Evolutionary conservation across 2,888 invertebrate species (phyloP).

Genomic region (Chrysotoxum bicinctum): DNA sequence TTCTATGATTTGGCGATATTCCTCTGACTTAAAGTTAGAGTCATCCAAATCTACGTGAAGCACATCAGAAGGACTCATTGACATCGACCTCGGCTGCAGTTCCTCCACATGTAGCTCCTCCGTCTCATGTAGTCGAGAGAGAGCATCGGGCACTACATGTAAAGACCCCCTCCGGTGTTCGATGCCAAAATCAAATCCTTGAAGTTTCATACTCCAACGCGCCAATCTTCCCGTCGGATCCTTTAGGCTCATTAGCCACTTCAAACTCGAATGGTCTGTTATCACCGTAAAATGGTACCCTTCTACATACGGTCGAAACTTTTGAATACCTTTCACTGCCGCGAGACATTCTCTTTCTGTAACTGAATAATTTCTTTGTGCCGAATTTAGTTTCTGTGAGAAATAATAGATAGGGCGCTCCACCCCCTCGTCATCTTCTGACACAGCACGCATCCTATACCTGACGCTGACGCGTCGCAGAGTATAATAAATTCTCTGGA

Average conservation of each 20-base stretch:
- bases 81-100: neutral
- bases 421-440: too few species aligned
- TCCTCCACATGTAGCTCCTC: neutral
- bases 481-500: too few species aligned
- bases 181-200: neutral
- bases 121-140: neutral
- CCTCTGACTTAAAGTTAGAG: neutral
- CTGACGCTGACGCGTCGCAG: too few species aligned
- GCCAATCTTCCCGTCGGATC: neutral
- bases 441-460: too few species aligned
- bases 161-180: neutral
- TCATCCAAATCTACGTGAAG: neutral
- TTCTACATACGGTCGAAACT: neutral
- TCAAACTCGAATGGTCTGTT: neutral
- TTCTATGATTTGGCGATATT: neutral
- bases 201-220: neutral
- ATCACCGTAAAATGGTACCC: neutral
- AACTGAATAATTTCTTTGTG: neutral
- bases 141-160: neutral
- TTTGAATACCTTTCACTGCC: neutral
- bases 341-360: neutral
- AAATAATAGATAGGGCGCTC: too few species aligned
- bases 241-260: neutral
- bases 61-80: neutral
- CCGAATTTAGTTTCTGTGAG: too few species aligned